Evolutionary conservation across 2,888 invertebrate genomes (phyloP), one percentile per base, ranked within the genome.

Genomic region (Sarcophaga subvicina): DNA sequence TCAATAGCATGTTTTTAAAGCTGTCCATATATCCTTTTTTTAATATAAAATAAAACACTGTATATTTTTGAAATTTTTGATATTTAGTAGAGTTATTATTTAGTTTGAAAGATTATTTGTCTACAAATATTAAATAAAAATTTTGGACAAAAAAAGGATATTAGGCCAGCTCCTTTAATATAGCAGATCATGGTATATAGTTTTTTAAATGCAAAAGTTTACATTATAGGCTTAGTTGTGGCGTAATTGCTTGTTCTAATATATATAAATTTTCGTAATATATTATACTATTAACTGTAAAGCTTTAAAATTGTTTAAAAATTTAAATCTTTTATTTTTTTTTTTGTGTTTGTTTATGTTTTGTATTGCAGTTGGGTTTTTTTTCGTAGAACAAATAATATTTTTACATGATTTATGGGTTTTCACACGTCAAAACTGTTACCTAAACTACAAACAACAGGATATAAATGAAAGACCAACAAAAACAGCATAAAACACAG

Each of bases 371-470:
- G 85, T 87, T 71, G 49, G 85, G 60, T 10, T 14, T 66, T 45
- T 49, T 37, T 45, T 70, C 89, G 88, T 89, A 8, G 62, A 37
- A 54, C 47, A 75, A 83, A 87, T 75, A 83, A 80, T 66, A 84
- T 84, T 87, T 91, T 91, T 91, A 89, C 91, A 90, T 92, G 92
- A 90, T 91, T 91, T 90, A 91, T 91, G 90, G 90, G 88, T 87
- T 88, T 87, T 87, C 87, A 87, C 87, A 87, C 87, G 87, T 84
- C 87, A 87, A 87, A 87, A 87, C 84, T 87, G 87, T 87, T 87
- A 87, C 87, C 87, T 87, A 87, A 87, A 87, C 87, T 87, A 82
- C 87, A 87, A 87, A 87, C 87, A 84, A 87, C 87, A 84, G 87
- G 87, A 87, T 87, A 72, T 79, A 72, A 83, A 73, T 80, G 76